Conservation (phyloP, 2,113 vertebrate genomes). For the Xiphophorus maculatus region DNA sequence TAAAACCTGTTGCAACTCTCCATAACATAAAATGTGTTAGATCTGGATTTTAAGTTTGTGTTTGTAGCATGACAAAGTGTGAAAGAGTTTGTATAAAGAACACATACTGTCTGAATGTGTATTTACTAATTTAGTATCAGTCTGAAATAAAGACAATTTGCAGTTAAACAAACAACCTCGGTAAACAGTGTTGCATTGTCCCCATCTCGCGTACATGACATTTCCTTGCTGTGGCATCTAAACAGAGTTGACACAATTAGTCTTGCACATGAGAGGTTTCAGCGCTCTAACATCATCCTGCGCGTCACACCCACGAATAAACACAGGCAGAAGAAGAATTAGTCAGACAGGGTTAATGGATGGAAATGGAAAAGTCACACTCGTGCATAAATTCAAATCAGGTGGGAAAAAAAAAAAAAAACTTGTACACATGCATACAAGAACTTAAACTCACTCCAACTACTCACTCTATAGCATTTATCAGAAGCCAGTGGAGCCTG, state of each 20-base stretch:
- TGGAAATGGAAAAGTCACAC: neutral
- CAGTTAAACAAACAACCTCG: neutral
- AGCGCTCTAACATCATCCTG: neutral
- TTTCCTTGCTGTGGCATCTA: neutral
- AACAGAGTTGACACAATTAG: neutral
- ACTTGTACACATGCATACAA: neutral
- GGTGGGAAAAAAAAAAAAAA: neutral
- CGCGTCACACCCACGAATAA: neutral
- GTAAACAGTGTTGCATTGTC: neutral
- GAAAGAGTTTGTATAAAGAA: neutral
- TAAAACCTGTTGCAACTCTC: too few species aligned
- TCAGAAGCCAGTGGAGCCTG: slow-evolving; percentile 21
- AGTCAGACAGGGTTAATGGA: neutral
- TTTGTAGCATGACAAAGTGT: neutral
- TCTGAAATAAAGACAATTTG: neutral
- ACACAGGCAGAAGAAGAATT: neutral
- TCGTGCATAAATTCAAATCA: neutral
- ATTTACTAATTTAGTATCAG: neutral
- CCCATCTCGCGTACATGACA: slow-evolving; percentile 5
- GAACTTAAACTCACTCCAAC: slow-evolving; percentile 9
- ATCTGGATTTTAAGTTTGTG: neutral
- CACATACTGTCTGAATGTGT: too few species aligned
- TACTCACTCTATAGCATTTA: slow-evolving; percentile 22
- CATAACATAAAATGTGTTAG: too few species aligned
- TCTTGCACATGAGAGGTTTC: neutral